These are phyloP conservation scores for Corythoichthys intestinalis DNA, from an alignment of 2,113 vertebrate species.

Conservation along the genomic window DNA sequence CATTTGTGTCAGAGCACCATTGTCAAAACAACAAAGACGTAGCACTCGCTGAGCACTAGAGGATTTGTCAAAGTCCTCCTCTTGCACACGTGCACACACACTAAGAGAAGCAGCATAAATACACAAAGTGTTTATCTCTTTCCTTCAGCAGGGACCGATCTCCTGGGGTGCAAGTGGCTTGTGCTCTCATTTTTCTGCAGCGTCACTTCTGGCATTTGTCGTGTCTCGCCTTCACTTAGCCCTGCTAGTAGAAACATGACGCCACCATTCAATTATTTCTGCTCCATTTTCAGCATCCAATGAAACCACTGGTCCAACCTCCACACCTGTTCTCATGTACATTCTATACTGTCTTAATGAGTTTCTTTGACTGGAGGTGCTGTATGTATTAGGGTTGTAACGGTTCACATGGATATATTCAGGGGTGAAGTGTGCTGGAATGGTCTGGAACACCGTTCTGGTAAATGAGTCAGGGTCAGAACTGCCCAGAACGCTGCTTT, in stretches of 20 bases:
- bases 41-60: conserved; percentile 45
- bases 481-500: no score
- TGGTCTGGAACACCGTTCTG: no score
- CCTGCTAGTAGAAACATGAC: conserved; percentile 20
- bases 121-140: conserved; percentile 54
- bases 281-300: conserved; percentile 16
- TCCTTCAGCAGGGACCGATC: conserved; percentile 49
- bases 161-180: conserved; percentile 46
- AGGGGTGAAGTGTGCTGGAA: no score
- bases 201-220: conserved; percentile 58
- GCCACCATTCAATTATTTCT: conserved; percentile 7
- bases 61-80: conserved; percentile 45
- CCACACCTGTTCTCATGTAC: not conserved
- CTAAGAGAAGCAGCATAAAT: conserved; percentile 39
- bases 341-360: not conserved
- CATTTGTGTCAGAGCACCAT: conserved; percentile 57
- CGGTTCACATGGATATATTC: no score
- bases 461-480: no score
- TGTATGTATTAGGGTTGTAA: no score
- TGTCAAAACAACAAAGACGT: conserved; percentile 62
- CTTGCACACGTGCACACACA: conserved; percentile 10
- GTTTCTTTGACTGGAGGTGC: not conserved
- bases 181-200: conserved; percentile 51
- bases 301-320: conserved; percentile 14
- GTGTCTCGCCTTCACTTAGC: conserved; percentile 41